Base-by-base conservation (phyloP, 2,888 invertebrate species). In the Tenthredo notha region DNA sequence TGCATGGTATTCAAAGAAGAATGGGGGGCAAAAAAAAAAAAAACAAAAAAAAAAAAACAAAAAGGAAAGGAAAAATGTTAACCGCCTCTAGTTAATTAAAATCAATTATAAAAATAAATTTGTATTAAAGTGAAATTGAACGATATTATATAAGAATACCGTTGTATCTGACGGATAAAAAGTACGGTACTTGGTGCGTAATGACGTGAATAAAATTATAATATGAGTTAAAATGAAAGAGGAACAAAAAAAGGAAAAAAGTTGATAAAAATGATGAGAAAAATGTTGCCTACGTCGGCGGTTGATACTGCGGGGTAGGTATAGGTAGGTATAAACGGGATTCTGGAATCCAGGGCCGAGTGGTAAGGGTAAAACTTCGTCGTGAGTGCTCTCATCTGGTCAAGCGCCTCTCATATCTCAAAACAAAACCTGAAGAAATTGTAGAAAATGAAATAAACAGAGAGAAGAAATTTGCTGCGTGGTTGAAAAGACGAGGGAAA, bases 301-400 rank as follows among this genome's bases (percentile, higher is more conserved):
- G 40, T 74, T 74, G 72, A 74, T 74, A 43, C 72, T 21, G 37
- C 37, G 72, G n/a, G n/a, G n/a, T n/a, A n/a, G n/a, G n/a, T n/a
- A n/a, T n/a, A n/a, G n/a, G 21, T 9, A n/a, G n/a, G 43, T 80
- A 40, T 61, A 80, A 80, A 61, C 58, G 70, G 37, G 37, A 54
- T 80, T 25, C 15, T 40, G 80, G 15, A 61, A 80, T 61, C 61
- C 61, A 5, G 40, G 61, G n/a, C 29, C 43, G 40, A 33, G n/a
- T 54, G 83, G 25, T 29, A 21, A 40, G 29, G 47, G 54, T 43
- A 5, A 50, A 83, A 70, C 29, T 67, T 47, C 6, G 67, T 83
- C 74, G 25, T 54, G 47, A 84, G 84, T 84, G 74, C 84, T 72
- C 84, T 85, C 85, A 82, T 85, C 80, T 85, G 85, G 80, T 80